Conservation (phyloP, 2,888 invertebrate species). For the Drosophila eohydei region DNA sequence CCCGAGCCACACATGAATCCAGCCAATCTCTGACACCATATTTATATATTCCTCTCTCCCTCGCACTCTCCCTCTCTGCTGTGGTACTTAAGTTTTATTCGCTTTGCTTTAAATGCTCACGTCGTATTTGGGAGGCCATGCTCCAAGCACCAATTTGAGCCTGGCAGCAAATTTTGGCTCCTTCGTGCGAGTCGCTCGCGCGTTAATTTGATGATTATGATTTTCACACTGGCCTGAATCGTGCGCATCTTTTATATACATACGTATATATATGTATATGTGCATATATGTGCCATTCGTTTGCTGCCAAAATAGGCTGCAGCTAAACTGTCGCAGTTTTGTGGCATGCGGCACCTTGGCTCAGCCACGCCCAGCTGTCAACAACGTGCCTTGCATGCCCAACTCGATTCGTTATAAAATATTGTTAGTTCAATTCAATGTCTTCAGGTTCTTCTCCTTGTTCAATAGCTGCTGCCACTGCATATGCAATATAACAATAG, state of each 20-base stretch:
- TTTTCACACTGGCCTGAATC: slow-evolving; percentile 62
- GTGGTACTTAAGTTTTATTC: slow-evolving; percentile 74
- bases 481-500: slow-evolving; percentile 53
- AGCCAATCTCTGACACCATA: slow-evolving; percentile 24
- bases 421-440: slow-evolving; percentile 45
- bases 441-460: not conserved
- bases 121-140: slow-evolving; percentile 48
- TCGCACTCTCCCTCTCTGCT: not conserved
- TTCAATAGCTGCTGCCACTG: slow-evolving; percentile 1
- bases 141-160: slow-evolving; percentile 61
- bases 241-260: slow-evolving; percentile 36
- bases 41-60: not conserved
- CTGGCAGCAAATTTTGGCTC: slow-evolving; percentile 55
- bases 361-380: slow-evolving; percentile 67
- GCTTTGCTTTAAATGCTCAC: slow-evolving; percentile 73
- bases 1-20: slow-evolving; percentile 10
- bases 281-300: not conserved
- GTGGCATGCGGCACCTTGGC: slow-evolving; percentile 34
- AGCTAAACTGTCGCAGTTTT: slow-evolving; percentile 45
- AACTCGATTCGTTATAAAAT: slow-evolving; percentile 52
- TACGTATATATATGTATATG: not conserved
- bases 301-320: slow-evolving; percentile 49
- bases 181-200: slow-evolving; percentile 29
- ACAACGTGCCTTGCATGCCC: slow-evolving; percentile 75
- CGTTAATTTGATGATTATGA: slow-evolving; percentile 79